A percentile compares a stretch with the other conserved stretches of the same genome.
Conservation (phyloP, 2,797 vertebrate genomes). For the Ptychadena robeensis region DNA sequence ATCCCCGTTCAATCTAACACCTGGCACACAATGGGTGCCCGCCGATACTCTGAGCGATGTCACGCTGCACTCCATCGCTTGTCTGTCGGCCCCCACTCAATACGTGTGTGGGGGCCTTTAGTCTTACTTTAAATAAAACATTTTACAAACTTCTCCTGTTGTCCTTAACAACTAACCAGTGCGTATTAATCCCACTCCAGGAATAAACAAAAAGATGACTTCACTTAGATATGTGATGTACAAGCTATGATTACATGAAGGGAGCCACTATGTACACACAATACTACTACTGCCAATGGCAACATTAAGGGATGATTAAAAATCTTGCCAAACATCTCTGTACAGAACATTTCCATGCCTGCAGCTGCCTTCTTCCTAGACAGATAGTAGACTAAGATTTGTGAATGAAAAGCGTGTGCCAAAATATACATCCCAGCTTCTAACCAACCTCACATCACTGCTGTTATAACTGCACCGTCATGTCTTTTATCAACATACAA, state of each 20-base stretch:
- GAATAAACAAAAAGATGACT: neutral
- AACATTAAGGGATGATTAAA: neutral
- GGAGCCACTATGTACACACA: neutral
- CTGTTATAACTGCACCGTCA: conserved; percentile 35
- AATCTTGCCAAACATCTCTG: neutral
- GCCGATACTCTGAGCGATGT: no score
- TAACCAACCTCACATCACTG: conserved; percentile 4
- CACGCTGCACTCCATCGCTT: no score
- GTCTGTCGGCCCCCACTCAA: no score
- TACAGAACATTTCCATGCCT: neutral
- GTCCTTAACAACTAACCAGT: no score
- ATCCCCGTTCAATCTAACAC: no score
- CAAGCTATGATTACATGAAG: neutral
- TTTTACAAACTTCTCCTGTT: no score
- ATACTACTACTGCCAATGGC: neutral
- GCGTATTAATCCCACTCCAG: no score
- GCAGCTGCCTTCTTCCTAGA: neutral
- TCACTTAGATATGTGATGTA: neutral
- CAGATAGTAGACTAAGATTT: conserved; percentile 5
- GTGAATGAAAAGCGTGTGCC: conserved; percentile 7
- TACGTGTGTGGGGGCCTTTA: no score
- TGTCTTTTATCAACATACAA: conserved; percentile 53
- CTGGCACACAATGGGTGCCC: no score
- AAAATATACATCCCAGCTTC: conserved; percentile 1
- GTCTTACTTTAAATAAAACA: no score